Evolutionary conservation across 2,888 invertebrate genomes (phyloP), one percentile per base, ranked within the genome.

Genomic region (Quadroppia sp.): DNA sequence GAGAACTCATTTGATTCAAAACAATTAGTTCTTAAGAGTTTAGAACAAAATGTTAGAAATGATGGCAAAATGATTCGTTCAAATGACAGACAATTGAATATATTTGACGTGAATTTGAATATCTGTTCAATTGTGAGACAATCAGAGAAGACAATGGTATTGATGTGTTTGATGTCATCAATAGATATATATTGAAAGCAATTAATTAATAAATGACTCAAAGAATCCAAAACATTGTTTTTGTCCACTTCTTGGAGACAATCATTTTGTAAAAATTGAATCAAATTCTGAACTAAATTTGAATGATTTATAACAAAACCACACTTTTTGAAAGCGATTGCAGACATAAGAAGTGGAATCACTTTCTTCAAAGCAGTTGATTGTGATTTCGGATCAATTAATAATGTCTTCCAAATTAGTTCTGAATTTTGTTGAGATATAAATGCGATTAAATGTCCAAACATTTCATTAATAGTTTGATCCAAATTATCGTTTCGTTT

Each of bases 341-440:
- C 45, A 45, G 15, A 45, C 23, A 70, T 25, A 9, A 74, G 40
- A 13, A 70, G 71, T 42, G 28, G 23, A 25, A 74, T 56, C 2
- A 56, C n/a, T 71, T 71, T 71, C 25, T 53, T 71, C 1, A 36
- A 17, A 28, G 23, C 71, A 71, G 25, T 56, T 36, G 28, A 9
- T 28, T 36, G 13, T 20, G 42, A 53, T 1, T 36, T 30, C 1
- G 40, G 7, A 15, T 71, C 70, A 45, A 71, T 45, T 17, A 74
- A 32, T n/a, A 72, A 28, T 17, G 40, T 53, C 11, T 56, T 56
- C 76, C 76, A 74, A 30, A 76, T 48, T 2, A 76, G 11, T n/a
- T 45, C 28, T 42, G 70, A 75, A 9, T 30, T 74, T 3, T 71
- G 61, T 71, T 74, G 61, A 13, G 70, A 45, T 30, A 70, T 36